Conservation (phyloP, 2,797 vertebrate species). For the Spheniscus humboldti region DNA sequence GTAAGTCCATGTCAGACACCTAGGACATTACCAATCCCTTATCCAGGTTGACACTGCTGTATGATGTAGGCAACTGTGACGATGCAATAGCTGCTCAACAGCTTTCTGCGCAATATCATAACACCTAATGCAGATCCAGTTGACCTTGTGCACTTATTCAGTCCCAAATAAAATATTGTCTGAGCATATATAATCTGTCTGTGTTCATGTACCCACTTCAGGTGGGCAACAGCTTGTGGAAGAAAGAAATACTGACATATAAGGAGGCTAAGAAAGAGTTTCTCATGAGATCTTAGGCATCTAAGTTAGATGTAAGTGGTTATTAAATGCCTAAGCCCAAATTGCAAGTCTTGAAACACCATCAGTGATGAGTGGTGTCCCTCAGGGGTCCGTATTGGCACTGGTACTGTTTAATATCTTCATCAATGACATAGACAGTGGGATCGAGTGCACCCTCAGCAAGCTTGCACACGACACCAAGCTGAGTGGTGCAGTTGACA, state of each 20-base stretch:
- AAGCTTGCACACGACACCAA: neutral
- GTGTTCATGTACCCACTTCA: neutral
- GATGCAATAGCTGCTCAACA: neutral
- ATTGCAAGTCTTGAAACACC: neutral
- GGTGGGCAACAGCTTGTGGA: neutral
- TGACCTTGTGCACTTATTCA: neutral
- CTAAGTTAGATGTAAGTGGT: neutral
- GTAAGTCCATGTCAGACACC: neutral
- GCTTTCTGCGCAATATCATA: rapidly evolving
- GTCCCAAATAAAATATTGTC: neutral
- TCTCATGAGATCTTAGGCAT: neutral
- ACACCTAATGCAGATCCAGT: neutral
- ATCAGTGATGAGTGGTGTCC: neutral
- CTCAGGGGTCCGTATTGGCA: neutral
- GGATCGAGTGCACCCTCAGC: no score
- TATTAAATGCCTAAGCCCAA: neutral
- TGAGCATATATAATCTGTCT: neutral
- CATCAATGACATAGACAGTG: neutral
- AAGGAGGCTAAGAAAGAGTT: neutral
- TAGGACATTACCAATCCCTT: neutral
- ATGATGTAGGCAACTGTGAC: neutral
- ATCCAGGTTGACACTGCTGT: neutral
- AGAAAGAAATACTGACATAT: neutral
- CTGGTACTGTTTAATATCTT: neutral
- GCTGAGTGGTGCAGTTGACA: no score